phyloP scores from a whole-genome alignment of 2,888 invertebrate genomes.

The Dioctria rufipes region DNA sequence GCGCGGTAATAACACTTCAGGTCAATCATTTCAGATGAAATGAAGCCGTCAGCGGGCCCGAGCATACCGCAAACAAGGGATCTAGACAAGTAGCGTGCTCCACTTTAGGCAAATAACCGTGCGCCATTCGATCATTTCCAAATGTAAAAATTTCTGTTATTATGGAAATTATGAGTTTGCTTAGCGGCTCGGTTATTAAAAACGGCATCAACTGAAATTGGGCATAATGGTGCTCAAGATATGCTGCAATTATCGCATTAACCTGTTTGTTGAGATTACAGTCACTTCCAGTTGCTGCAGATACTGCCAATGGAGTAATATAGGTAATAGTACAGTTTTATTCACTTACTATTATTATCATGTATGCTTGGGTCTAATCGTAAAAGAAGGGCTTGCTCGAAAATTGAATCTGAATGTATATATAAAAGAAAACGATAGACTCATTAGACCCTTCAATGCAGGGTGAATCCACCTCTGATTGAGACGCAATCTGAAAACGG shows the following conservation, averaged over 20 bases:
- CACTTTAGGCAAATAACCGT: constrained; percentile 20
- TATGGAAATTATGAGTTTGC: constrained; percentile 36
- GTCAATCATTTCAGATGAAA: constrained; percentile 12
- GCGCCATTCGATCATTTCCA: constrained; percentile 30
- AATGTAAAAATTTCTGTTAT: constrained; percentile 15
- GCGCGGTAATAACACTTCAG: constrained; percentile 18
- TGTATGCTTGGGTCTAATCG: no score
- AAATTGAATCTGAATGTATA: no score
- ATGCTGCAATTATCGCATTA: not conserved
- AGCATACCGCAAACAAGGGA: not conserved
- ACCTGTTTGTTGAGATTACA: not conserved
- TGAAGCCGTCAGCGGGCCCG: not conserved
- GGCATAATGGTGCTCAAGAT: not conserved
- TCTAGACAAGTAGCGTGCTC: constrained; percentile 13
- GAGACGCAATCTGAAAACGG: no score
- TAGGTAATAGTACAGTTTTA: no score
- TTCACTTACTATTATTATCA: no score
- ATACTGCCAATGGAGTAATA: not conserved
- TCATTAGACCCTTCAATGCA: no score
- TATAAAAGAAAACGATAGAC: no score
- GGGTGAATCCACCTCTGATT: no score
- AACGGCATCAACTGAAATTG: not conserved
- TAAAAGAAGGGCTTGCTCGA: no score
- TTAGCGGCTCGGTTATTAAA: constrained; percentile 21
- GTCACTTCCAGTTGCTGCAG: not conserved